These are phyloP conservation scores for Busseola fusca DNA, from an alignment of 2,888 invertebrate species.

Conservation along the genomic window DNA sequence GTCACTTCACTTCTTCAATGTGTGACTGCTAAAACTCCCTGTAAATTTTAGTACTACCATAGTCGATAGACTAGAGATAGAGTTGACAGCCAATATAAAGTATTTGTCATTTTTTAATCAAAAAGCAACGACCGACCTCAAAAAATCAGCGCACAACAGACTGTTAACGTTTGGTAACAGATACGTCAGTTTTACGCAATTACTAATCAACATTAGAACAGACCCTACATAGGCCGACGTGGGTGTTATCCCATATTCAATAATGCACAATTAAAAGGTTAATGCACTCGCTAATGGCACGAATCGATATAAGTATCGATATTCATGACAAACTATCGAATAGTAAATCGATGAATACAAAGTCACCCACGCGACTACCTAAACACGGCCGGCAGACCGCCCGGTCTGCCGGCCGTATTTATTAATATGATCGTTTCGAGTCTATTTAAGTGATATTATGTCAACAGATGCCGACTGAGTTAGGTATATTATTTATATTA, in stretches of 20 bases:
- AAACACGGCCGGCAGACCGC: too few species aligned
- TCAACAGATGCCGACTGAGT: constrained; percentile 66
- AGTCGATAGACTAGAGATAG: too few species aligned
- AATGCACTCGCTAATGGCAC: constrained; percentile 74
- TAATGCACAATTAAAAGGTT: constrained; percentile 81
- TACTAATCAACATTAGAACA: constrained; percentile 63
- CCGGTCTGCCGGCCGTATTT: constrained; percentile 68
- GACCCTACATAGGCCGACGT: constrained; percentile 64
- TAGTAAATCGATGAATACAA: constrained; percentile 70
- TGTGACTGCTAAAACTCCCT: background rate
- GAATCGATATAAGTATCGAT: constrained; percentile 65
- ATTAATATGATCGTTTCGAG: constrained; percentile 73
- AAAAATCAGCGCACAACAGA: constrained; percentile 44
- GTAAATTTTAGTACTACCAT: too few species aligned
- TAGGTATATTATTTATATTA: constrained; percentile 28
- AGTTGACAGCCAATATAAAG: too few species aligned
- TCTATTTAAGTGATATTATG: constrained; percentile 76
- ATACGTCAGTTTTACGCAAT: constrained; percentile 51
- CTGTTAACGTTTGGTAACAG: constrained; percentile 57
- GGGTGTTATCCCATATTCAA: constrained; percentile 71
- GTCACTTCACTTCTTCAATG: background rate
- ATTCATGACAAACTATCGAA: constrained; percentile 61
- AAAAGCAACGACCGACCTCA: constrained; percentile 37
- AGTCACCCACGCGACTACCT: constrained; percentile 77
- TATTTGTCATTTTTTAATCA: constrained; percentile 28